Base-by-base conservation (phyloP, 2,113 vertebrate genomes). In the Lucifuga dentata region DNA sequence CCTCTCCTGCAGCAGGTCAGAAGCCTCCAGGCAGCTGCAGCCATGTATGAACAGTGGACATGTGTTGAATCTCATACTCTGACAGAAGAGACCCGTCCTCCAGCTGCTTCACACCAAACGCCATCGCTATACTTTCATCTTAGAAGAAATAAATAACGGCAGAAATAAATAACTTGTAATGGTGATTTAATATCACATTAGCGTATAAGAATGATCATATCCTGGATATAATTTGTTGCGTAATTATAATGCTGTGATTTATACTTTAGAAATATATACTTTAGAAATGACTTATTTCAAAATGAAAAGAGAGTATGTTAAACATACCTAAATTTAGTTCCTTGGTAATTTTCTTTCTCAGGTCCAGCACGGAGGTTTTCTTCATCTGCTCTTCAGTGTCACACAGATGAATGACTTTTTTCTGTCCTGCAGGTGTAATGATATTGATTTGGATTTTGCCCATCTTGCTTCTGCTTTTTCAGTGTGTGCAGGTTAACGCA, bases 361-460 rank as follows among this genome's bases (percentile, higher is more conserved):
- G 53, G 5, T 70, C 1, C 13, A 0, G 1, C 10, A 36, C 41
- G 10, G 60, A 60, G 1, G 66, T 10, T 5, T 0, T 48, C 29
- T 33, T 60, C 77, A 80, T 13, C 56, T 78, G 8, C 3, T 74
- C 60, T 1, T 51, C 17, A 4, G 2, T 58, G 1, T 70, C 21
- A 2, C 69, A 82, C 16, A 82, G 10, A 2, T 71, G 23, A 2
- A 83, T 1, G 41, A 26, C 1, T 5, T 15, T 36, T 1, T 41
- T 38, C 1, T 53, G n/a, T 3, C 50, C 60, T 0, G 0, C 19
- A 3, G n/a, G 43, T 2, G 39, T 16, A 2, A 8, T 5, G 0
- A 78, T 19, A 0, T 36, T 16, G 1, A 82, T 5, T 16, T 78
- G 55, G 13, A 48, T 8, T 5, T 7, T 29, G 26, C 0, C 11